Evolutionary conservation across 2,888 invertebrate species (phyloP).

Genomic region (Torymus texanus): DNA sequence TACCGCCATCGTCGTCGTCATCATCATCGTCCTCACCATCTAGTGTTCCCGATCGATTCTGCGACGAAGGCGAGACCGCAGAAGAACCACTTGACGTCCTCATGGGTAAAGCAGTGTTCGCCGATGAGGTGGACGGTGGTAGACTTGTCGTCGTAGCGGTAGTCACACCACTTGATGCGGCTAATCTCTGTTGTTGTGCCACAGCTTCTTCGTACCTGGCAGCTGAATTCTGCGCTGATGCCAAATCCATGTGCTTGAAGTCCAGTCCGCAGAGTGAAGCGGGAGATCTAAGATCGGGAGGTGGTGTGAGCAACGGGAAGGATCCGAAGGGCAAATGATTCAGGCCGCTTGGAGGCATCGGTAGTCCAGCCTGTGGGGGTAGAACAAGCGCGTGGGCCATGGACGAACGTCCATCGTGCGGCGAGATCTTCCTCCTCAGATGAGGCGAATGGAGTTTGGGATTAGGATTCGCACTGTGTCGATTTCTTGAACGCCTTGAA

Average conservation of each 20-base stretch:
- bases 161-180: slow-evolving; percentile 71
- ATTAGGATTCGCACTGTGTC: slow-evolving; percentile 98
- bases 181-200: slow-evolving; percentile 78
- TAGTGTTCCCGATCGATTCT: slow-evolving; percentile 77
- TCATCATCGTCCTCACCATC: slow-evolving; percentile 77
- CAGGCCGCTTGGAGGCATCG: slow-evolving; percentile 80
- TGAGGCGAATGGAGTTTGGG: slow-evolving; percentile 98
- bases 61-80: slow-evolving; percentile 78
- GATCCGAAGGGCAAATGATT: slow-evolving; percentile 87
- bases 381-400: slow-evolving; percentile 89
- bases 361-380: slow-evolving; percentile 83
- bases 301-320: slow-evolving; percentile 85
- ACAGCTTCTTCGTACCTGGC: slow-evolving; percentile 75
- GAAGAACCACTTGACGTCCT: slow-evolving; percentile 75
- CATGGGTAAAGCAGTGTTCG: slow-evolving; percentile 51
- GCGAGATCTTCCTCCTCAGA: slow-evolving; percentile 93
- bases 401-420: slow-evolving; percentile 93
- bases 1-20: slow-evolving; percentile 77
- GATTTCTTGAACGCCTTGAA: slow-evolving; percentile 94
- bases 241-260: slow-evolving; percentile 81
- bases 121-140: slow-evolving; percentile 25
- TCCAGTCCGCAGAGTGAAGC: slow-evolving; percentile 78
- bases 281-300: slow-evolving; percentile 80
- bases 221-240: slow-evolving; percentile 72
- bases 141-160: slow-evolving; percentile 47